Percentiles rank a stretch among this genome's conserved stretches.
Evolutionary conservation across 2,888 invertebrate species (phyloP).

Genomic region (Fissipunctia ypsillon): DNA sequence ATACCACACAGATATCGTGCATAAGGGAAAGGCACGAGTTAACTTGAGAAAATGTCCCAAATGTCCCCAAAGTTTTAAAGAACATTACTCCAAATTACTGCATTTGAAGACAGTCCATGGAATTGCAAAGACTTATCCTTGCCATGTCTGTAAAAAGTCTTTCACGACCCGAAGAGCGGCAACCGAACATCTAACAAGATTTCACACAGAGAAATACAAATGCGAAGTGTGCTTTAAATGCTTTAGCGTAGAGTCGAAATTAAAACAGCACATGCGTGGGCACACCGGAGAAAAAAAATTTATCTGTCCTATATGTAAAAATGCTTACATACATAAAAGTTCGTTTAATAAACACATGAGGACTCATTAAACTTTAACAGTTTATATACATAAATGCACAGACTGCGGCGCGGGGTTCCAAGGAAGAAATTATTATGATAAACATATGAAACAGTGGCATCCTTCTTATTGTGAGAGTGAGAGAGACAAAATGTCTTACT

Average conservation of each 20-base stretch:
- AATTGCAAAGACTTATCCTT: constrained; percentile 71
- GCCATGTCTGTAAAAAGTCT: constrained; percentile 72
- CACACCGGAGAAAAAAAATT: constrained; percentile 82
- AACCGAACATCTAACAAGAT: constrained; percentile 76
- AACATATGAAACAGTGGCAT: constrained; percentile 58
- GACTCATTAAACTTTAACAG: constrained; percentile 71
- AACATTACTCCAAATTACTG: constrained; percentile 76
- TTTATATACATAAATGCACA: constrained; percentile 68
- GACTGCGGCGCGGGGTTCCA: constrained; percentile 68
- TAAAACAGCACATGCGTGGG: constrained; percentile 82
- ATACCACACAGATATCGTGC: constrained; percentile 83
- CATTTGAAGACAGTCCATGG: constrained; percentile 78
- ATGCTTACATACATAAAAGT: constrained; percentile 83
- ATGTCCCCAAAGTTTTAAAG: constrained; percentile 75
- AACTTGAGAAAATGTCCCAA: constrained; percentile 74
- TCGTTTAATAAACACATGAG: constrained; percentile 84
- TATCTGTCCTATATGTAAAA: constrained; percentile 82
- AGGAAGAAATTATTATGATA: constrained; percentile 29
- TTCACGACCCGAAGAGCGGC: constrained; percentile 73
- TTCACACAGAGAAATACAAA: constrained; percentile 84
- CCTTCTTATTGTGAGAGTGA: constrained; percentile 28
- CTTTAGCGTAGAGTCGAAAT: constrained; percentile 83
- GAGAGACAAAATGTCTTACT: not conserved
- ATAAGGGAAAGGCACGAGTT: constrained; percentile 72
- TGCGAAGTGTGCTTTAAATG: constrained; percentile 85